These are phyloP conservation scores for Eudyptes chrysolophus DNA, from an alignment of 2,113 vertebrate genomes.

Conservation along the genomic window DNA sequence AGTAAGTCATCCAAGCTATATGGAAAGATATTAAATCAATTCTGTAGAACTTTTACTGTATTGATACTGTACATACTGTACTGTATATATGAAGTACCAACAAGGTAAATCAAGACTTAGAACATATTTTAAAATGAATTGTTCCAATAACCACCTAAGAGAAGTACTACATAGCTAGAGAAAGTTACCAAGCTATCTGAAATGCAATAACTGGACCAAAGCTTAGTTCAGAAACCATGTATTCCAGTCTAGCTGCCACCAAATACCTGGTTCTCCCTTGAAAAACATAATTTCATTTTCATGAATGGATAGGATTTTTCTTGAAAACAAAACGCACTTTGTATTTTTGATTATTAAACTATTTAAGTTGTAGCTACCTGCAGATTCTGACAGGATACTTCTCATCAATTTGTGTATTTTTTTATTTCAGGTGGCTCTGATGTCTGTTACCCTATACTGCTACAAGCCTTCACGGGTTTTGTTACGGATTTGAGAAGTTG, in stretches of 20 bases:
- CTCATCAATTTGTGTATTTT: not conserved
- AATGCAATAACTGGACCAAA: not conserved
- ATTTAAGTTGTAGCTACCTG: not conserved
- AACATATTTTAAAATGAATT: not conserved
- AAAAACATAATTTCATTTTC: not conserved
- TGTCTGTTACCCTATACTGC: not conserved
- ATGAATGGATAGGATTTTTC: not conserved
- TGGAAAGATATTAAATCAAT: not conserved
- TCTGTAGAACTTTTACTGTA: not conserved
- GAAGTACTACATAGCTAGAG: not conserved
- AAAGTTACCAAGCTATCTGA: not conserved
- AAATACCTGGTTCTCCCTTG: not conserved
- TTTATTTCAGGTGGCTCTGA: not conserved
- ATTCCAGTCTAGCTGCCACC: not conserved
- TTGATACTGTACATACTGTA: not conserved
- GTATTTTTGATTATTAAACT: not conserved
- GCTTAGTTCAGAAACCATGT: not conserved
- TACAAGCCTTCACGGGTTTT: not conserved
- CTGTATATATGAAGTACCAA: not conserved
- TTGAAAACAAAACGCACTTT: not conserved
- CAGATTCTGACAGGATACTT: not conserved
- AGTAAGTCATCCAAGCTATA: not conserved
- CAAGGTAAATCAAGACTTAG: not conserved
- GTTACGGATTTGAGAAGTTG: not conserved
- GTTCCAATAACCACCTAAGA: not conserved